Evolutionary conservation across 2,797 vertebrate species (phyloP).

Genomic region (Syngnathus rostellatus): DNA sequence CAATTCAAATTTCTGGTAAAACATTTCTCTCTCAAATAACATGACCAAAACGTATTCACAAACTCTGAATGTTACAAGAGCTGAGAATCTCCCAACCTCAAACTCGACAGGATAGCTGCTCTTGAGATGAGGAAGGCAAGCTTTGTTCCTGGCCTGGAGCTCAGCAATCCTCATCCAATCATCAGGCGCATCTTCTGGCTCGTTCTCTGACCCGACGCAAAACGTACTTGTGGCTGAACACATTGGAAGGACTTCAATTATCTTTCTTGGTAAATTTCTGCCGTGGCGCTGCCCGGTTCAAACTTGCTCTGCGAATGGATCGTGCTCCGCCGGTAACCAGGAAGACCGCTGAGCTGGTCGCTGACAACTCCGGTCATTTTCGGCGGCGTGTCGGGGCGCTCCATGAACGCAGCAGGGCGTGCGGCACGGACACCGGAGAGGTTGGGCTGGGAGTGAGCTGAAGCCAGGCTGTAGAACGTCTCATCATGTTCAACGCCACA

Average conservation of each 20-base stretch:
- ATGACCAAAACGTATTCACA: not conserved
- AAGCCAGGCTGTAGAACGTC: slow-evolving; percentile 72
- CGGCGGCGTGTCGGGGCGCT: slow-evolving; percentile 54
- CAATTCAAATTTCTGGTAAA: too few species aligned
- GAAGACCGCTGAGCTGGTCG: slow-evolving; percentile 74
- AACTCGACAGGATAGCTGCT: slow-evolving; percentile 88
- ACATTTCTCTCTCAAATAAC: too few species aligned
- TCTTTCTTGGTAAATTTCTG: not conserved
- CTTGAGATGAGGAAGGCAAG: slow-evolving; percentile 84
- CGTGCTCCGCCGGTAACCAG: slow-evolving; percentile 81
- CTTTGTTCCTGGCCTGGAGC: slow-evolving; percentile 81
- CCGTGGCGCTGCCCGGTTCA: not conserved
- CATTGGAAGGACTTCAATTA: not conserved
- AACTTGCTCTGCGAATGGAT: slow-evolving; percentile 57
- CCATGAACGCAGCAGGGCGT: slow-evolving; percentile 52
- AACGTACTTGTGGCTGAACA: slow-evolving; percentile 57
- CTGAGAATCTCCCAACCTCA: slow-evolving; percentile 61
- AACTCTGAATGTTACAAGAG: not conserved
- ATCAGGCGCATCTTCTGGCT: slow-evolving; percentile 73
- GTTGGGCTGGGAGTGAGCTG: slow-evolving; percentile 59
- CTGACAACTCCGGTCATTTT: slow-evolving; percentile 29
- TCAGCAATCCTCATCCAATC: slow-evolving; percentile 90
- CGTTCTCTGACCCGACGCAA: slow-evolving; percentile 74
- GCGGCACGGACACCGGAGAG: slow-evolving; percentile 35
- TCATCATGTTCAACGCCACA: slow-evolving; percentile 51